Evolutionary conservation across 2,113 vertebrate genomes (phyloP), one percentile per base, ranked within the genome.

Genomic region (Lasiurus cinereus): DNA sequence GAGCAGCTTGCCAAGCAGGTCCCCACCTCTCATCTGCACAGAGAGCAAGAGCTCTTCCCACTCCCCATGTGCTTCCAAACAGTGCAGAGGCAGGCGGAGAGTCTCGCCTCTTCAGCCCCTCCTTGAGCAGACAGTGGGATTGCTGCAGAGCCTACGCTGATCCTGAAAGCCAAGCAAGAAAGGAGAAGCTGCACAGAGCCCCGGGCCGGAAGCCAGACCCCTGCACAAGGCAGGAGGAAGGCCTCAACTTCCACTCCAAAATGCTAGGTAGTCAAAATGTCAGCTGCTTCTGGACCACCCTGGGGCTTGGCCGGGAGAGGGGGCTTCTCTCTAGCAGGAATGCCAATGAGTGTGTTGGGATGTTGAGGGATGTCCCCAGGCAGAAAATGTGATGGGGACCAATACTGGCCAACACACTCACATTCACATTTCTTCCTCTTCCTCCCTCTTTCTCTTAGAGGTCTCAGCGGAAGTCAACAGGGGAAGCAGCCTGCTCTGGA

Each of bases 1-100:
- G 80, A 70, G 80, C 84, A 89, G 91, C 52, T 59, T 92, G 94
- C 85, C 90, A 88, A 85, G 79, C 88, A 88, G 90, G 66, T 91
- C 94, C 85, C 74, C 62, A 27, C 27, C 31, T 80, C 76, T 89
- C 27, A 11, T 90, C 73, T 64, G 56, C 86, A 64, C 79, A 67
- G 74, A 24, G 36, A 78, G 56, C 0, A 9, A 84, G 46, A 73
- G 18, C 70, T 52, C 69, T 46, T 62, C 76, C 78, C 64, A 67
- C 59, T 83, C 82, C 90, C 73, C 72, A 52, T 54, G 80, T 12
- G 39, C 72, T 62, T 62, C 70, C 78, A 74, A 74, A 52, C 24
- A 85, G 83, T 2, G 36, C 67, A 50, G 78, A 93, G 67, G 48
- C 43, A 21, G 50, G 13, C 82, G 52, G 54, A 50, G 43, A 83